These are phyloP conservation scores for Macrocentrus cingulum DNA, from an alignment of 1,140 invertebrate genomes.

Conservation along the genomic window DNA sequence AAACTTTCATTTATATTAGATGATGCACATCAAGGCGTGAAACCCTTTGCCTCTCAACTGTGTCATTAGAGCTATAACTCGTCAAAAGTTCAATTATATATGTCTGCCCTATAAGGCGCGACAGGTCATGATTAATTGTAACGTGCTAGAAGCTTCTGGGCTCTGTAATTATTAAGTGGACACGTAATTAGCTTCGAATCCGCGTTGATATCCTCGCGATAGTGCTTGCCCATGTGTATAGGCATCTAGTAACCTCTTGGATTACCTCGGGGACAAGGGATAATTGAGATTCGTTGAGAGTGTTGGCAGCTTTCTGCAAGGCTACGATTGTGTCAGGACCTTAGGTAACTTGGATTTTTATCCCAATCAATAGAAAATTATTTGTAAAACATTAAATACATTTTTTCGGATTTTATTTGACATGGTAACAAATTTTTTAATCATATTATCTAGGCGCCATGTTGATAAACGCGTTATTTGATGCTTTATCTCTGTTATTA, in stretches of 20 bases:
- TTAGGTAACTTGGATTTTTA: too few species aligned
- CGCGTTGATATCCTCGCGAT: conserved; percentile 17
- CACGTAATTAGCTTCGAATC: conserved; percentile 28
- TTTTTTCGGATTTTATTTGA: too few species aligned
- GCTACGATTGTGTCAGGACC: too few species aligned
- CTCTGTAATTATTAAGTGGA: conserved; percentile 32
- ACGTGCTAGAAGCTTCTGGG: conserved; percentile 5
- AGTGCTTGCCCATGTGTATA: not conserved
- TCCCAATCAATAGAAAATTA: too few species aligned
- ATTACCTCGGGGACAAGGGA: conserved; percentile 22
- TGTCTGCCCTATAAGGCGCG: not conserved
- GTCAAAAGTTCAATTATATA: conserved; percentile 30
- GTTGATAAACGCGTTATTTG: too few species aligned
- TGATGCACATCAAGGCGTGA: not conserved
- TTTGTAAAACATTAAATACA: too few species aligned
- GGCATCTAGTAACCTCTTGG: not conserved
- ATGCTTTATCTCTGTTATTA: too few species aligned
- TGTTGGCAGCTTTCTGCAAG: too few species aligned
- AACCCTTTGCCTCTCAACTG: conserved; percentile 21
- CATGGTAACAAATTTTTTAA: too few species aligned
- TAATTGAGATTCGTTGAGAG: conserved; percentile 31
- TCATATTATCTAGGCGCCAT: too few species aligned
- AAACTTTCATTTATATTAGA: not conserved
- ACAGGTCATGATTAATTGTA: conserved; percentile 31
- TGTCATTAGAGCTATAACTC: conserved; percentile 29